Evolutionary conservation across 2,888 invertebrate species (phyloP), one percentile per base, ranked within the genome.

Genomic region (Sinotaia quadrata): DNA sequence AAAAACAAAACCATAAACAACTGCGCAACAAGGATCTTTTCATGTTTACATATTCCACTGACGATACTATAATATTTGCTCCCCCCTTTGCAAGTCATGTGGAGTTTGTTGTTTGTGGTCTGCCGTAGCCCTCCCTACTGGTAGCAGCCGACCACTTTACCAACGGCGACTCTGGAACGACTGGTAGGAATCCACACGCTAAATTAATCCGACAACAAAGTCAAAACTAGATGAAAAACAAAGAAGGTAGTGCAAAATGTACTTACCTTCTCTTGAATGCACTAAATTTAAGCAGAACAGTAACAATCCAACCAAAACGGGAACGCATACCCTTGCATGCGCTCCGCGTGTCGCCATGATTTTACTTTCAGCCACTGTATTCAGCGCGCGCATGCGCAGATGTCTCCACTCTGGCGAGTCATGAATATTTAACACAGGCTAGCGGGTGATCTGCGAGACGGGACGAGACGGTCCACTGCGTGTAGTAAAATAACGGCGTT

Each of bases 261-360:
- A 72, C 72, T 72, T 51, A 72, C 72, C 69, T 44, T 72, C 72
- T 58, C 67, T 27, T 58, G 69, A 69, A 72, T 69, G 60, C 66
- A 69, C 72, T 62, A 69, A 37, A 59, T 33, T 47, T 10, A 67
- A 21, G 44, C 51, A 67, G 62, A 60, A 37, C 37, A 72, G 54
- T 69, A 72, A 69, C 66, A 62, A 72, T 72, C 72, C 72, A 66
- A 72, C 21, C 24, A 67, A 51, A 58, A 69, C 62, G 33, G 69
- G 69, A 69, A 59, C 62, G 69, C 72, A 72, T 37, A 72, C 69
- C 18, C 69, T 33, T 31, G 67, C 54, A 67, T 69, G 72, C 66
- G 62, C 66, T 47, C 68, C 57, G 44, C 58, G 49, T 29, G 69
- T 66, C 68, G 72, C 72, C 72, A 72, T 72, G 72, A 72, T 72